Base-by-base conservation (phyloP, 2,113 vertebrate species). In the Cyanoderma ruficeps region DNA sequence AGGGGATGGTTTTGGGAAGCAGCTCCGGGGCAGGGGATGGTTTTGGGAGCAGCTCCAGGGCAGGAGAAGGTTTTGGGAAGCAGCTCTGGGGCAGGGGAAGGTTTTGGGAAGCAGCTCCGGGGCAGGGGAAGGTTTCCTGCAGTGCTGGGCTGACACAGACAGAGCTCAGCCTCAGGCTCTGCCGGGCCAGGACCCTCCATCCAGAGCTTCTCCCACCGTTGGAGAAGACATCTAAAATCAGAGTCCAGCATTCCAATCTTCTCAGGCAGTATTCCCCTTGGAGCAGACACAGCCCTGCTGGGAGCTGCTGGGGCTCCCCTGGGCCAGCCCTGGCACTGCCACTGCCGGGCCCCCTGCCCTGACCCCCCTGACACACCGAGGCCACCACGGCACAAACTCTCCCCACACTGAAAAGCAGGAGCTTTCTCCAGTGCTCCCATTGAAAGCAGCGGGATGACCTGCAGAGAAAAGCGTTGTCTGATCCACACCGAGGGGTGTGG, bases 201-300 rank as follows among this genome's bases (percentile, higher is more conserved):
- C 17, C 0, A 0, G n/a, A n/a, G 49, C 55, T 30, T 10, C 33
- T 15, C 47, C 59, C 65, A 3, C 1, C 2, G 1, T 1, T 19
- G 56, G 19, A 47, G 41, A 13, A 13, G 2, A 39, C n/a, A 21
- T 19, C 55, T 10, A 6, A 8, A 19, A 3, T 7, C 47, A 28
- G 10, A 25, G 39, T 6, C 25, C 67, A 49, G 0, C 24, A 25
- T 71, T 10, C 22, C 59, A 13, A 27, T 4, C 17, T 8, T 16
- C 33, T 7, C 22, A 28, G 28, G 55, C n/a, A 1, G 2, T 4
- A 10, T 13, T 42, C 17, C 8, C 64, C 37, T 37, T 37, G 37
- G 39, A 10, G 64, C 12, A 15, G 15, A 0, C 49, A 1, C 37
- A 21, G 49, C 68, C 39, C 7, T 5, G 1, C 6, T 0, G 0